Evolutionary conservation across 1,140 invertebrate species (phyloP), one percentile per base, ranked within the genome.

Genomic region (Magallana gigas): DNA sequence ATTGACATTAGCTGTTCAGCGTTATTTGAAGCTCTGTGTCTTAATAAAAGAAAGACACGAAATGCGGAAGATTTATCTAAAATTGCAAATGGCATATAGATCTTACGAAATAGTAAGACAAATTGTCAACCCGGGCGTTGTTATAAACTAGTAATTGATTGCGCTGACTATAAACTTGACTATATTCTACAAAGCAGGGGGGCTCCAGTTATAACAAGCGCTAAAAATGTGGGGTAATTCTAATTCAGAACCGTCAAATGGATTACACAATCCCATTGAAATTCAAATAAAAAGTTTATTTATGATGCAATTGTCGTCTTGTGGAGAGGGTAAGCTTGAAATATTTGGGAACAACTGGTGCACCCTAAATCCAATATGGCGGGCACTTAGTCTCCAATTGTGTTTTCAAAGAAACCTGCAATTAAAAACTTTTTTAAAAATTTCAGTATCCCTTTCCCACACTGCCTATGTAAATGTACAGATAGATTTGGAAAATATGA

Each of bases 231-330:
- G 68, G 68, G 36, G 68, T 76, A 76, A 76, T 76, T 29, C 68
- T 76, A 76, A 76, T 76, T 76, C 68, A 29, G 68, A 11, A 76
- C 68, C 68, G 68, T 76, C 68, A 76, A 76, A 76, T 36, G 36
- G 68, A 76, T 76, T 76, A 76, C 68, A 76, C 68, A 76, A 76
- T 76, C 68, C 23, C 68, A 76, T 76, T 76, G 68, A 76, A 76
- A 76, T 29, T 76, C 68, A 76, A 76, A 76, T 76, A 76, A 76
- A 83, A 83, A 18, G 12, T 56, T 83, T 83, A 57, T 83, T 83
- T 83, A 57, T 83, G 48, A 57, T 83, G 81, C 81, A 57, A 83
- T 83, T 83, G 48, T 83, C 68, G 68, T 76, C 68, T 76, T 76
- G 11, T 18, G 36, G 12, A 83, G 36, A 57, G 81, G 36, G 57